phyloP scores from a whole-genome alignment of 1,140 invertebrate genomes.

The Scylla paramamosain region DNA sequence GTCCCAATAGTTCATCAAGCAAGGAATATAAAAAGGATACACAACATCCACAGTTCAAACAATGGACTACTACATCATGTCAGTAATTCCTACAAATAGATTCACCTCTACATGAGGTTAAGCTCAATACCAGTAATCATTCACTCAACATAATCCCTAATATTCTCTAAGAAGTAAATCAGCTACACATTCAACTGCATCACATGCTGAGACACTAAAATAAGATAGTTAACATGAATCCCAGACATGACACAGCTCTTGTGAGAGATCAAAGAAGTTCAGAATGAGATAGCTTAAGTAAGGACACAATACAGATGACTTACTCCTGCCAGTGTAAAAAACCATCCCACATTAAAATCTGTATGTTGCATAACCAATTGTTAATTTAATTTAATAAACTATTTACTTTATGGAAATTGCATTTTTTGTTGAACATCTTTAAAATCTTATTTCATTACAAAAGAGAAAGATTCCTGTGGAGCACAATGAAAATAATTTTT shows the following conservation, averaged over 20 bases:
- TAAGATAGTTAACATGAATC: too few relatives aligned
- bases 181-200: background rate
- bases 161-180: background rate
- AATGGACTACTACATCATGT: too few relatives aligned
- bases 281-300: background rate
- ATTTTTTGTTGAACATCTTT: background rate
- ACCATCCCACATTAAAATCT: background rate
- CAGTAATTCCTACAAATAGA: too few relatives aligned
- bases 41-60: too few relatives aligned
- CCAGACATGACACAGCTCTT: too few relatives aligned
- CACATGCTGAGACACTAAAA: background rate
- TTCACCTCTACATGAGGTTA: too few relatives aligned
- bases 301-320: background rate
- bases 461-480: background rate
- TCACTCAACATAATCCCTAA: background rate
- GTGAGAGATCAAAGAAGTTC: too few relatives aligned
- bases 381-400: background rate
- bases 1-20: too few relatives aligned
- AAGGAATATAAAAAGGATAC: too few relatives aligned
- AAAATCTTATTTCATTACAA: background rate
- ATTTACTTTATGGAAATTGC: background rate
- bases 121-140: background rate
- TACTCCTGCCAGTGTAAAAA: background rate
- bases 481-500: background rate
- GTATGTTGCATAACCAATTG: background rate